Evolutionary conservation across 1,140 invertebrate species (phyloP).

Genomic region (Gonatopus flavifemur): DNA sequence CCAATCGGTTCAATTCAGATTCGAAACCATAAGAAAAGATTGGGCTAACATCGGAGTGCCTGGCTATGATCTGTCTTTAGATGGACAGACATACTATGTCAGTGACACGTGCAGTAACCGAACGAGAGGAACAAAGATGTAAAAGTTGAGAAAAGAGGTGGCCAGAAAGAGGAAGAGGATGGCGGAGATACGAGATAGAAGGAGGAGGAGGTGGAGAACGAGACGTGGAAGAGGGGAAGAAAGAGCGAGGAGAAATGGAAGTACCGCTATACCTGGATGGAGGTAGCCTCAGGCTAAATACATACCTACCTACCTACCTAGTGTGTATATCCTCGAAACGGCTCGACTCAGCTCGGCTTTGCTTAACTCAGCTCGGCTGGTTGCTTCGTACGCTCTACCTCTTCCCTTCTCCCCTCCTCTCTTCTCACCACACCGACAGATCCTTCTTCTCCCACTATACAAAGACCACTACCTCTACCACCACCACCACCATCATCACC

Average conservation of each 20-base stretch:
- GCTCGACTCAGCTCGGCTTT: conserved; percentile 15
- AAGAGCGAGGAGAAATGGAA: conserved; percentile 25
- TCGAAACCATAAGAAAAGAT: too few species aligned
- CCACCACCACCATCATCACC: conserved; percentile 14
- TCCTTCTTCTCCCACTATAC: conserved; percentile 3
- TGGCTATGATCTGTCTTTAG: too few species aligned
- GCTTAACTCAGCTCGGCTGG: conserved; percentile 2
- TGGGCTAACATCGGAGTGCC: too few species aligned
- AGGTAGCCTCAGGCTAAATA: conserved; percentile 46
- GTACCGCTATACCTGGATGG: conserved; percentile 50
- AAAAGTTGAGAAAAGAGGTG: not conserved
- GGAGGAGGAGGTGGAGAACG: conserved; percentile 2
- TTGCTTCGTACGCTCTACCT: not conserved
- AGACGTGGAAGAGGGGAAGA: conserved; percentile 11
- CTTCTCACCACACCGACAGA: not conserved
- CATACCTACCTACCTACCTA: conserved; percentile 52
- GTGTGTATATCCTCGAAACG: conserved; percentile 24
- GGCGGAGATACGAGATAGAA: not conserved
- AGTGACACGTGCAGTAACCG: conserved; percentile 18
- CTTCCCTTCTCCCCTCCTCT: not conserved
- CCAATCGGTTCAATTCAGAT: too few species aligned
- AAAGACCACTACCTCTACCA: conserved; percentile 1
- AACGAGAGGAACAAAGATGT: not conserved
- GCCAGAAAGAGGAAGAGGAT: not conserved
- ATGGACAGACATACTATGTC: not conserved